Evolutionary conservation across 2,113 vertebrate species (phyloP), one percentile per base, ranked within the genome.

Genomic region (Danionella cerebrum): DNA sequence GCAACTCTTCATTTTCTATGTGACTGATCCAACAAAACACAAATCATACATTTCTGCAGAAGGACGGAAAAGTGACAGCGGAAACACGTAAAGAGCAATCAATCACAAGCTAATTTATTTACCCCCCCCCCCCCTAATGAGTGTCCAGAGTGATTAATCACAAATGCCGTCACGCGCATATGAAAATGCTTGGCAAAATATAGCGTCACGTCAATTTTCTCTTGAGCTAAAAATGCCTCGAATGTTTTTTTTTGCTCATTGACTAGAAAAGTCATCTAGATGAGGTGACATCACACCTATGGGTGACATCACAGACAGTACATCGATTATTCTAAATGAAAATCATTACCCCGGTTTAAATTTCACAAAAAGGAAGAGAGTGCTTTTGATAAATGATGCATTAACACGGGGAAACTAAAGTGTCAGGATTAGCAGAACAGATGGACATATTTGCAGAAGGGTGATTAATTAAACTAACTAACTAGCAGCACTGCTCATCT

Each of bases 101-200:
- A 76, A 86, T 87, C 82, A 88, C 72, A 64, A 67, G 75, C 81
- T 84, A 84, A 82, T 88, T 87, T 82, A 84, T 79, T 67, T 79
- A 78, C 71, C 69, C 48, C 74, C 78, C 80, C 82, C 80, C 77
- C 80, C 83, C 82, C 78, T 79, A 79, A 84, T 82, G 79, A 76
- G 72, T 87, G 81, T 85, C 84, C 78, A 71, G 78, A n/a, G 38
- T 78, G 78, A 89, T 88, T 84, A 79, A 85, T 87, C 83, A 85
- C 71, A 53, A 71, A 78, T 82, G 84, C 79, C 76, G 72, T 72
- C 76, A 80, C 71, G 55, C 48, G 31, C 65, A 77, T 72, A 72
- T 54, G 67, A 33, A 45, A 45, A 65, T 59, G 35, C 36, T 45
- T 18, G 36, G 52, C 25, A 47, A 58, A 59, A 62, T 35, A 54